Evolutionary conservation across 2,797 vertebrate species (phyloP), one percentile per base, ranked within the genome.

Genomic region (Eidolon dupreanum): DNA sequence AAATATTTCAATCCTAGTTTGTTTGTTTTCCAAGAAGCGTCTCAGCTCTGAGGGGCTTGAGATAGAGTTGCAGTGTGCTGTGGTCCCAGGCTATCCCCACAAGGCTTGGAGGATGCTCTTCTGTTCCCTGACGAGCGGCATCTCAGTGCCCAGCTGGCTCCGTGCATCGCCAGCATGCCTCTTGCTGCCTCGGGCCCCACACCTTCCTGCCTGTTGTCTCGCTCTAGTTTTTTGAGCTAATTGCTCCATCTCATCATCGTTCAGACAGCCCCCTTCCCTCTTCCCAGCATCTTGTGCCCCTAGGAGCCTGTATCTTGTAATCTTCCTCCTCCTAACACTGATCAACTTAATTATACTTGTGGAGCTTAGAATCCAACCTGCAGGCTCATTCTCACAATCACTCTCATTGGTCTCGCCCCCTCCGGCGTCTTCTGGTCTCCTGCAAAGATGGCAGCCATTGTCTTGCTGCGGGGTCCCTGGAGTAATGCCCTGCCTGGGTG

Each of bases 51-150:
- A 13, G 26, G 49, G 31, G 8, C 5, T 3, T 28, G 70, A n/a
- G 38, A 5, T 20, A 46, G 57, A 2, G 49, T 0, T 9, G 1
- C 13, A 0, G 13, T 1, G 0, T 19, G 63, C 75, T 2, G 0
- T 6, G 2, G 12, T 71, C 41, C 65, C 9, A 0, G 19, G 59
- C 31, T 55, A 1, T 9, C 31, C 46, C 49, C 2, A 1, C 1
- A 5, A 12, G 26, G 49, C 41, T 49, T 15, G 63, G 17, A 17
- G 4, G 0, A 19, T 5, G 53, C 46, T 24, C 46, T 17, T 24
- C n/a, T 6, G 15, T 26, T 33, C 49, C 20, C 53, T 11, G 13
- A 4, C 74, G 24, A 11, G 8, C 13, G 22, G 63, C 59, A 6
- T 70, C 53, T 74, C 2, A 0, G 22, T 36, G 38, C 22, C 38